A percentile compares a stretch with the other conserved stretches of the same genome.
Conservation (phyloP, 2,888 invertebrate species). For the Melieria crassipennis region DNA sequence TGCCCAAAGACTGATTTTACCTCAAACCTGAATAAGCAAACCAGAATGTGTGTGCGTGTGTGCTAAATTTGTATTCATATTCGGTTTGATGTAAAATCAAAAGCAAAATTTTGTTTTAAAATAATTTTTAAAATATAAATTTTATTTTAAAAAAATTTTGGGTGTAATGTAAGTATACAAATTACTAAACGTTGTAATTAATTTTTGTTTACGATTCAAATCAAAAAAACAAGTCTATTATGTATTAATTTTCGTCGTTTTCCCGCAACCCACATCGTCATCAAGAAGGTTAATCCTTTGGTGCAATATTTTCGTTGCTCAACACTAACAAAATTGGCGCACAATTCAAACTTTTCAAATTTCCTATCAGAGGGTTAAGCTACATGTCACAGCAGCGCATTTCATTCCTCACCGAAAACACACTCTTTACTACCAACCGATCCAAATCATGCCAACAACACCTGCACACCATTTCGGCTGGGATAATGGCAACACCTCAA, state of each 20-base stretch:
- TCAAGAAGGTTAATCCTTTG: conserved; percentile 1
- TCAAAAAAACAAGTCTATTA: conserved; percentile 13
- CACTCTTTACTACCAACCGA: no score
- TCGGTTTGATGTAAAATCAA: conserved; percentile 60
- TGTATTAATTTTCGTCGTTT: neutral
- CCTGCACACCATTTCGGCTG: no score
- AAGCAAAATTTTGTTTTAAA: conserved; percentile 64
- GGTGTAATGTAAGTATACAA: conserved; percentile 63
- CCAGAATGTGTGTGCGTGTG: conserved; percentile 34
- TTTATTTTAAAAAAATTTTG: conserved; percentile 65
- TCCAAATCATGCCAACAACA: no score
- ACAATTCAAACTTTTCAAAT: neutral
- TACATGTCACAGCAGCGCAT: no score
- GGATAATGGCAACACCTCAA: no score
- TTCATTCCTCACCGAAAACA: no score
- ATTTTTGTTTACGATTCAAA: conserved; percentile 20
- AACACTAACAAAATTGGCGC: neutral
- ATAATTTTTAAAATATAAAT: conserved; percentile 65
- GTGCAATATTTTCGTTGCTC: neutral
- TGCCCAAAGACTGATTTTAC: conserved; percentile 60
- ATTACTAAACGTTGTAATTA: conserved; percentile 27
- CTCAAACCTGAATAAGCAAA: conserved; percentile 50
- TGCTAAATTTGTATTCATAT: conserved; percentile 34
- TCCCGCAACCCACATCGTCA: neutral
- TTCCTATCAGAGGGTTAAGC: no score